Base-by-base conservation (phyloP, 2,113 vertebrate genomes). In the Oostethus manadensis region DNA sequence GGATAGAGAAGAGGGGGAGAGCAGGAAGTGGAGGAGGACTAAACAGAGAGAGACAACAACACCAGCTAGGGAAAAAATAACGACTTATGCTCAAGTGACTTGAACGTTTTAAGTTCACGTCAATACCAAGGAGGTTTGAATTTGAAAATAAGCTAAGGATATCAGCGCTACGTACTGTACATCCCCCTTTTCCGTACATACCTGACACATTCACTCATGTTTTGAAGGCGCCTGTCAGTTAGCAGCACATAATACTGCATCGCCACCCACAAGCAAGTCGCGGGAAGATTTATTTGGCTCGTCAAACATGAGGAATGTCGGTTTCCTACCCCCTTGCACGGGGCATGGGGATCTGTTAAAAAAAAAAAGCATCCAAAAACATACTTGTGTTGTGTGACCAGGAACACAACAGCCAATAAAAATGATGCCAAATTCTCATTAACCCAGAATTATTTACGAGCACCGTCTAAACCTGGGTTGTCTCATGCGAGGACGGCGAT, bases 211-310 rank as follows among this genome's bases (percentile, higher is more conserved):
- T 20, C n/a, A 40, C 38, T 38, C 33, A 55, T 40, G 33, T 55
- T 55, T 40, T 20, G 53, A 40, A 55, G n/a, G 18, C 33, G 14
- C 33, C 20, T 55, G 33, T 15, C 35, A 55, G 29, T 40, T 55
- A 20, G 38, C n/a, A 21, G 35, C 53, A 18, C n/a, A 13, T 55
- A 55, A 55, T 40, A 55, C 33, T 20, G 20, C 33, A 40, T 55
- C 18, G n/a, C 53, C 53, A 55, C 53, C 53, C 53, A 15, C 53
- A 55, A 38, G 53, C 21, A 33, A 40, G 35, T 23, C 4, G 33
- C 33, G 20, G 18, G 33, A 40, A 55, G 53, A 55, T 55, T 55
- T 55, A 55, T 55, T 55, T 40, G 33, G 20, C 16, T 53, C 21
- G 53, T 55, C 53, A 55, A 55, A 55, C n/a, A 20, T 38, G 33